phyloP scores from a whole-genome alignment of 2,888 invertebrate species.

The Melanostoma mellinum region DNA sequence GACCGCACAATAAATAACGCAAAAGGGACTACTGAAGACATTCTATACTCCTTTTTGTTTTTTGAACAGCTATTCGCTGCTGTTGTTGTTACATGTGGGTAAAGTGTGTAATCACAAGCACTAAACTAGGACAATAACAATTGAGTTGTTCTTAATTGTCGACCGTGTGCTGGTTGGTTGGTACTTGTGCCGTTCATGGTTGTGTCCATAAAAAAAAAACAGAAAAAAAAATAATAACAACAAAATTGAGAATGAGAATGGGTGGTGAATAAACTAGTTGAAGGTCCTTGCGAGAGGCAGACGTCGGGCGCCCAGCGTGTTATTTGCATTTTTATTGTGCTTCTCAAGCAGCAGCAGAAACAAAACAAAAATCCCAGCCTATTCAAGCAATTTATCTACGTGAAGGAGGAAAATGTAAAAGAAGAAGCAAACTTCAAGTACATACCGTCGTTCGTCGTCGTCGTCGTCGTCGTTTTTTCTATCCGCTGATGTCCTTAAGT shows the following conservation, averaged over 20 bases:
- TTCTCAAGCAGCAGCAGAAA: constrained; percentile 4
- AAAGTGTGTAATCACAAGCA: constrained; percentile 71
- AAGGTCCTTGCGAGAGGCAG: constrained; percentile 64
- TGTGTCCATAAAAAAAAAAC: constrained; percentile 4
- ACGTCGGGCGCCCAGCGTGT: constrained; percentile 51
- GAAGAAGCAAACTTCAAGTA: constrained; percentile 38
- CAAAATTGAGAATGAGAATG: background rate
- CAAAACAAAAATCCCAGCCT: constrained; percentile 10
- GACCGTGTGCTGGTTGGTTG: constrained; percentile 48
- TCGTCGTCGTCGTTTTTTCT: constrained; percentile 7
- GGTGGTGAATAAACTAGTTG: constrained; percentile 67
- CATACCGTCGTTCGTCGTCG: constrained; percentile 52
- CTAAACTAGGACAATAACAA: constrained; percentile 72
- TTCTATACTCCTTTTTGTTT: constrained; percentile 13
- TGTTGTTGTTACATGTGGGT: constrained; percentile 67
- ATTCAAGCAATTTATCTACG: constrained; percentile 20
- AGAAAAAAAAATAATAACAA: background rate
- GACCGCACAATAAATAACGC: constrained; percentile 59
- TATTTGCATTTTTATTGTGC: constrained; percentile 65
- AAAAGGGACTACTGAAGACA: constrained; percentile 40
- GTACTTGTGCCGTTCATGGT: constrained; percentile 2
- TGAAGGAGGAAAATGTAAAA: constrained; percentile 6
- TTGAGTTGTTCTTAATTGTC: constrained; percentile 72
- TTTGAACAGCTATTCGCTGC: background rate
- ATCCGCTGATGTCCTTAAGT: constrained; percentile 41